These are phyloP conservation scores for Leucophenga montana DNA, from an alignment of 2,888 invertebrate species.

Conservation along the genomic window DNA sequence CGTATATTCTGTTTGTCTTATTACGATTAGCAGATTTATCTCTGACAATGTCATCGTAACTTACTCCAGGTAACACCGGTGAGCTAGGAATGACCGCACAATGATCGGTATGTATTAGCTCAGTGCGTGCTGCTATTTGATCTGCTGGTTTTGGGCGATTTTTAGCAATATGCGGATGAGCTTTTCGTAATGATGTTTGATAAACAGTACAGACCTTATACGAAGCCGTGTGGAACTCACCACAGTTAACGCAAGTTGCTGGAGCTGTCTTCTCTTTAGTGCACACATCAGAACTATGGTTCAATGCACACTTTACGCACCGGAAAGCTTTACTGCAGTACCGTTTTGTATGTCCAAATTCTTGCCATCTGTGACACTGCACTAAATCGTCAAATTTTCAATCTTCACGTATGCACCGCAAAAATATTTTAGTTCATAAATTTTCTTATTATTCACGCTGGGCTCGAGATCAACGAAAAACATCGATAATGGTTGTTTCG, in stretches of 20 bases:
- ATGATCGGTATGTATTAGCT: not conserved
- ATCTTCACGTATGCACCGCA: slow-evolving; percentile 4
- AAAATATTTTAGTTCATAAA: slow-evolving; percentile 6
- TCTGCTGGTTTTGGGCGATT: not conserved
- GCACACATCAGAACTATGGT: slow-evolving; percentile 1
- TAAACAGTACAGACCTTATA: not conserved
- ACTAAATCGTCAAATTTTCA: slow-evolving; percentile 23
- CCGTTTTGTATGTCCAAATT: not conserved
- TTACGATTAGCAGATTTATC: too few relatives aligned
- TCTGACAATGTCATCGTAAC: too few relatives aligned
- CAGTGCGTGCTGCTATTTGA: too few relatives aligned
- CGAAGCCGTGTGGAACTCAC: not conserved
- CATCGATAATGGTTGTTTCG: slow-evolving; percentile 18
- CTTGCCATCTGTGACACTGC: slow-evolving; percentile 8
- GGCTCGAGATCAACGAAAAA: slow-evolving; percentile 26
- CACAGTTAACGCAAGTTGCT: slow-evolving; percentile 20
- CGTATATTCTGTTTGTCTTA: too few relatives aligned
- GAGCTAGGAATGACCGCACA: not conserved
- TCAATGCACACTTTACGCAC: slow-evolving; percentile 21
- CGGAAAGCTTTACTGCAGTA: slow-evolving; percentile 18
- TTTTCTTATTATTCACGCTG: slow-evolving; percentile 11
- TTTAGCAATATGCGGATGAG: too few relatives aligned
- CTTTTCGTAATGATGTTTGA: too few relatives aligned
- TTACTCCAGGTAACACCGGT: too few relatives aligned
- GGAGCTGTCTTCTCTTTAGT: not conserved